Base-by-base conservation (phyloP, 2,888 invertebrate genomes). In the Phyto melanocephala region DNA sequence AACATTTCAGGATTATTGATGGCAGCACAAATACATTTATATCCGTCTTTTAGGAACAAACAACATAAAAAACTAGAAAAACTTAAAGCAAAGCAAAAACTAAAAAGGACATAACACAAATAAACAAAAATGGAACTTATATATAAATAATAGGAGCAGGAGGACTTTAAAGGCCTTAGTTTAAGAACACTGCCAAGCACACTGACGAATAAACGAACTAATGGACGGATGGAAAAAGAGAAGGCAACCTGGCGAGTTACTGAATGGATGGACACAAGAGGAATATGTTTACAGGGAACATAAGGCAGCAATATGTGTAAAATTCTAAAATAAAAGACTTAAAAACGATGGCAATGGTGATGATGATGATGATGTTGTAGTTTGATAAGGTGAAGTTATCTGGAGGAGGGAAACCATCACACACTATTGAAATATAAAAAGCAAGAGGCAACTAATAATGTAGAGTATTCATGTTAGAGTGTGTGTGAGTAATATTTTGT, bases 1-100 rank as follows among this genome's bases (percentile, higher is more conserved):
- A 28, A 28, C 6, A 28, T 28, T 82, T 85, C 86, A 87, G 87
- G 89, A 90, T 88, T 90, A 89, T 90, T 89, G 90, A 88, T 89
- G 87, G 86, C 85, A 79, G 81, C 81, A 82, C 75, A 75, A 80
- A 82, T 68, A 63, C 65, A 80, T 74, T 79, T 79, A 82, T 80
- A 78, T 71, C 65, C 72, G 72, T 80, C 77, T 74, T 75, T 76
- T 52, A 52, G 40, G 60, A 40, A 62, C 15, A 62, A 68, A 80
- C 60, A 80, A 78, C 56, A 56, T 6, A 58, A 74, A 70, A 47
- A 70, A 47, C 28, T 22, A 22, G 1, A 52, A 24, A 47, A 56
- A 47, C 33, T 28, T 56, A 17, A 56, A 0, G 45, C 37, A 52
- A 24, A 37, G 40, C 1, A 65, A 65, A 28, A 54, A 75, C 33